These are phyloP conservation scores for Chrysina gloriosa DNA, from an alignment of 2,888 invertebrate genomes.

Conservation along the genomic window DNA sequence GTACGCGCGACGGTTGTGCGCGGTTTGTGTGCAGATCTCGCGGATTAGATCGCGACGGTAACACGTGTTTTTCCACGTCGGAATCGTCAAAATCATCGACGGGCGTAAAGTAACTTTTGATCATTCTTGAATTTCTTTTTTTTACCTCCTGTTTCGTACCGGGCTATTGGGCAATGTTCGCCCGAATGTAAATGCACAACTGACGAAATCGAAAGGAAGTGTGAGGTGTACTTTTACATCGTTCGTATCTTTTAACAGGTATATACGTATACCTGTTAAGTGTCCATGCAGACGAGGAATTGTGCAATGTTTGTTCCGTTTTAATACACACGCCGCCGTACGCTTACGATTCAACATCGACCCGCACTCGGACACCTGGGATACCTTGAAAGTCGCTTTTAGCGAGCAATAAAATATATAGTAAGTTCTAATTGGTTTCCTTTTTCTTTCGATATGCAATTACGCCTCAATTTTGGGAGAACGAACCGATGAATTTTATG, in stretches of 20 bases:
- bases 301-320: constrained; percentile 28
- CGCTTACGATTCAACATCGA: neutral
- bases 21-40: too few species aligned
- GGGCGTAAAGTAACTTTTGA: too few species aligned
- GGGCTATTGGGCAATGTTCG: neutral
- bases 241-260: neutral
- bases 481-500: too few species aligned
- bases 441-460: neutral
- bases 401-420: constrained; percentile 4
- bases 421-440: constrained; percentile 2
- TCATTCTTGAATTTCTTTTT: neutral
- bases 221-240: constrained; percentile 9
- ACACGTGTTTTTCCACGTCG: too few species aligned
- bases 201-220: constrained; percentile 33
- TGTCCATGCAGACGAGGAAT: neutral
- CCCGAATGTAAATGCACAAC: constrained; percentile 10
- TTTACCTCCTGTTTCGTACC: neutral
- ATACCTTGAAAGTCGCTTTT: constrained; percentile 21
- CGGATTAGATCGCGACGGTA: too few species aligned
- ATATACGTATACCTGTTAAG: neutral
- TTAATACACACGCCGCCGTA: neutral
- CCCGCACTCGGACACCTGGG: neutral
- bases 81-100: too few species aligned
- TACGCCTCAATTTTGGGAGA: too few species aligned
- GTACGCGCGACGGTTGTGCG: too few species aligned